Evolutionary conservation across 2,888 invertebrate species (phyloP).

Genomic region (Athalia circularis): DNA sequence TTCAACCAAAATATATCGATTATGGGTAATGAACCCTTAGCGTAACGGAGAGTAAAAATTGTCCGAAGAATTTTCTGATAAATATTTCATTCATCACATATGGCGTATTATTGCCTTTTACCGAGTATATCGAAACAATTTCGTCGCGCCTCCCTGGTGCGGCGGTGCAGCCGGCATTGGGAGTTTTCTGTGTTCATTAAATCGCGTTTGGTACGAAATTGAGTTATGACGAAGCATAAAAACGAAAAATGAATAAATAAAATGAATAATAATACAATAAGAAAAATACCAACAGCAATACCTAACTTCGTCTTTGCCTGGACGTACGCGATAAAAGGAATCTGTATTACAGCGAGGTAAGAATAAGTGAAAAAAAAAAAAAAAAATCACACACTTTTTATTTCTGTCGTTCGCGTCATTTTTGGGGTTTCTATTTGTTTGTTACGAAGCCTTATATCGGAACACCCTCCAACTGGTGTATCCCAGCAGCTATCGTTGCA

Average conservation of each 20-base stretch:
- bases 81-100: constrained; percentile 5
- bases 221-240: constrained; percentile 29
- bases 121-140: constrained; percentile 33
- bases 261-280: constrained; percentile 14
- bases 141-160: constrained; percentile 1
- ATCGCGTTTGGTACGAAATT: constrained; percentile 33
- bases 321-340: not conserved
- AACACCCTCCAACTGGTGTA: not conserved
- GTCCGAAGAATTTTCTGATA: not conserved
- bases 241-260: not conserved
- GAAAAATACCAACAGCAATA: not conserved
- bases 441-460: constrained; percentile 13
- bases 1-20: too few species aligned
- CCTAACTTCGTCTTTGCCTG: not conserved
- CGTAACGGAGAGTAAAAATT: not conserved
- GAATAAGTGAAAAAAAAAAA: not conserved
- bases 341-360: not conserved
- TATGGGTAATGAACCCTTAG: too few species aligned
- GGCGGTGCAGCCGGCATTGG: too few species aligned
- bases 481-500: not conserved
- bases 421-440: constrained; percentile 41
- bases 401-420: not conserved
- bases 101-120: constrained; percentile 2
- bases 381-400: constrained; percentile 13
- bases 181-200: constrained; percentile 26